Evolutionary conservation across 2,888 invertebrate genomes (phyloP).

Genomic region (Tubulanus polymorphus): DNA sequence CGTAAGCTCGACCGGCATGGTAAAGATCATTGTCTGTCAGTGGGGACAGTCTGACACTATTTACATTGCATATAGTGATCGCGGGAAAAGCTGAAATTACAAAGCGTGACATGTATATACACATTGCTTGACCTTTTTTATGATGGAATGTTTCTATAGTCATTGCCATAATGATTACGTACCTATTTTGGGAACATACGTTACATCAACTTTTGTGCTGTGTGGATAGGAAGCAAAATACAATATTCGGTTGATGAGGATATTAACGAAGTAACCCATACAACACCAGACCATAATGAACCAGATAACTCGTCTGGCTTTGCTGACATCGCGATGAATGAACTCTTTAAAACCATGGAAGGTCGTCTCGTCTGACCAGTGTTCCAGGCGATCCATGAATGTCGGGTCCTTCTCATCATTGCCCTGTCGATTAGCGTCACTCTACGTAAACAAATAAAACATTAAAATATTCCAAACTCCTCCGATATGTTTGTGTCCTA

Average conservation of each 20-base stretch:
- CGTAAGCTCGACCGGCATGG: not conserved
- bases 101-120: too few relatives aligned
- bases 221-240: not conserved
- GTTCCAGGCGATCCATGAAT: not conserved
- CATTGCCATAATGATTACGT: not conserved
- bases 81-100: slow-evolving; percentile 18
- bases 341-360: not conserved
- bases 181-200: not conserved
- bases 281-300: not conserved
- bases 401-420: too few relatives aligned
- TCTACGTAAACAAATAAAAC: too few relatives aligned
- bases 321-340: not conserved
- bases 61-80: slow-evolving; percentile 23
- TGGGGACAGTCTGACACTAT: slow-evolving; percentile 14
- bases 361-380: not conserved
- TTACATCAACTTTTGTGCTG: not conserved
- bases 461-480: too few relatives aligned
- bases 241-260: not conserved
- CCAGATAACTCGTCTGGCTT: not conserved
- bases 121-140: too few relatives aligned
- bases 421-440: too few relatives aligned
- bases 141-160: too few relatives aligned
- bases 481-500: too few relatives aligned
- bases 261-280: not conserved
- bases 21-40: not conserved